phyloP scores from a whole-genome alignment of 2,888 invertebrate species.

The Coleophora deauratella region DNA sequence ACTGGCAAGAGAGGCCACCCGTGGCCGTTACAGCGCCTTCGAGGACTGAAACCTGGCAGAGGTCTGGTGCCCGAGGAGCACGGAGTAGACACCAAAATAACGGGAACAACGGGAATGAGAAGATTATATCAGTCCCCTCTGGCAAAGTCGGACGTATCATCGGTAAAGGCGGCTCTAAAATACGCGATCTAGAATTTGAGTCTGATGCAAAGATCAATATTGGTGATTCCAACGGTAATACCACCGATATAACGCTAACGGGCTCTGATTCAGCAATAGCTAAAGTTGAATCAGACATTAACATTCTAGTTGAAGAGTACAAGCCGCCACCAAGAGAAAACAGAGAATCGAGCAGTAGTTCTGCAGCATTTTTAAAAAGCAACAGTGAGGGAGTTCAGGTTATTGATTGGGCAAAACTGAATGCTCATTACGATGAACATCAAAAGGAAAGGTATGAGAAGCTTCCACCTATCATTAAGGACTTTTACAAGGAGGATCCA shows the following conservation, averaged over 20 bases:
- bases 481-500: slow-evolving; percentile 88
- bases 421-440: slow-evolving; percentile 65
- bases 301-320: slow-evolving; percentile 40
- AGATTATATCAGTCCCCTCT: slow-evolving; percentile 47
- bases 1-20: not conserved
- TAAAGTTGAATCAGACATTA: slow-evolving; percentile 56
- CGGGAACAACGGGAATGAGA: slow-evolving; percentile 32
- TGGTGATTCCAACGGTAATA: slow-evolving; percentile 45
- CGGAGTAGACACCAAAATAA: slow-evolving; percentile 23
- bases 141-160: slow-evolving; percentile 73
- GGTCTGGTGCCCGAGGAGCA: slow-evolving; percentile 12
- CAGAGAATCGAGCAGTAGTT: slow-evolving; percentile 15
- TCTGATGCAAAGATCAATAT: slow-evolving; percentile 84
- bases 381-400: slow-evolving; percentile 46
- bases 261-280: slow-evolving; percentile 65
- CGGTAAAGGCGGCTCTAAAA: slow-evolving; percentile 90
- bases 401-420: slow-evolving; percentile 76
- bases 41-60: not conserved
- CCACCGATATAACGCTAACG: slow-evolving; percentile 56
- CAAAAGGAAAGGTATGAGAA: slow-evolving; percentile 77
- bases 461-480: slow-evolving; percentile 80
- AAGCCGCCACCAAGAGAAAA: slow-evolving; percentile 23
- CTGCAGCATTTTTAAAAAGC: slow-evolving; percentile 40
- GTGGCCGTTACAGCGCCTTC: not conserved
- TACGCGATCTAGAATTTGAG: slow-evolving; percentile 83